Conservation (phyloP, 2,113 vertebrate species). For the Labeo catla region DNA sequence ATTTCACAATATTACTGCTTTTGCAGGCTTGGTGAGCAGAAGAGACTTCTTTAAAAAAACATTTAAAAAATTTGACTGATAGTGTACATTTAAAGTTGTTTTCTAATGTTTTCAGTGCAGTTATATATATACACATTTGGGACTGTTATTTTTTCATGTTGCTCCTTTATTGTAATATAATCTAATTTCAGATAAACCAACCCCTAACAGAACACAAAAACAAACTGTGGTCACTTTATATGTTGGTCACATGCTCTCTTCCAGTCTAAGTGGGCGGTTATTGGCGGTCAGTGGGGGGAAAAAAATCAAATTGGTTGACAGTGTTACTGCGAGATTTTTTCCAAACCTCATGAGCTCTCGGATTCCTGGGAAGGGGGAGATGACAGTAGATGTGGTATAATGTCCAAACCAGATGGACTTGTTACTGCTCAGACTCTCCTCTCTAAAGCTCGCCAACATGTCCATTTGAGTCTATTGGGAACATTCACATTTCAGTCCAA, state of each 20-base stretch:
- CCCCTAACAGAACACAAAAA: background rate
- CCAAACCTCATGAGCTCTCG: conserved; percentile 86
- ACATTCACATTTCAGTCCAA: background rate
- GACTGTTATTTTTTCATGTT: background rate
- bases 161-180: background rate
- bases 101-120: too few relatives aligned
- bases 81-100: too few relatives aligned
- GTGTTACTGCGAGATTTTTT: background rate
- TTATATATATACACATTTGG: too few relatives aligned
- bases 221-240: background rate
- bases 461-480: conserved; percentile 83
- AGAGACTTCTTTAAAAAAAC: too few relatives aligned
- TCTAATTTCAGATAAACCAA: background rate
- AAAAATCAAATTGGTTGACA: background rate
- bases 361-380: conserved; percentile 89
- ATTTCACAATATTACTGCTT: too few relatives aligned
- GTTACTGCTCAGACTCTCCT: conserved; percentile 84
- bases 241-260: background rate
- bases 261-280: background rate
- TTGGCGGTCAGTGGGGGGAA: background rate
- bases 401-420: conserved; percentile 98
- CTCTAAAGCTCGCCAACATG: conserved; percentile 79
- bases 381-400: conserved; percentile 91
- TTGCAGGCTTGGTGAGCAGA: too few relatives aligned
- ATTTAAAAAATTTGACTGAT: too few relatives aligned